A percentile compares a stretch with the other conserved stretches of the same genome.
These are phyloP conservation scores for Mimachlamys varia DNA, from an alignment of 2,888 invertebrate species.

Conservation along the genomic window DNA sequence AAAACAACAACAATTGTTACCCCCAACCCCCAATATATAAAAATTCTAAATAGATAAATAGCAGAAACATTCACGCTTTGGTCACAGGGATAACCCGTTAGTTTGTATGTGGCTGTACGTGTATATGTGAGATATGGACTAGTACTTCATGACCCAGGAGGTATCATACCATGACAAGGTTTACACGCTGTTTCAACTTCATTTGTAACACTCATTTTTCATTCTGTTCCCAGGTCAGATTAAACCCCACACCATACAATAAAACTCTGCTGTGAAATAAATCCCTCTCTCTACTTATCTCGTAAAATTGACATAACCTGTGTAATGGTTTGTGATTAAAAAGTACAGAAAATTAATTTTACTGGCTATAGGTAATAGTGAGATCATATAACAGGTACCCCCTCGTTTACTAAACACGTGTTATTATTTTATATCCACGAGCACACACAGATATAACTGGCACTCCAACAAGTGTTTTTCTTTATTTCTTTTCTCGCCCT, in stretches of 20 bases:
- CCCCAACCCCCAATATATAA: too few relatives aligned
- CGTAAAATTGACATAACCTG: background rate
- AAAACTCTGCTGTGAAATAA: background rate
- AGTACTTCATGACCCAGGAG: background rate
- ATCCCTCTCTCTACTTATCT: background rate
- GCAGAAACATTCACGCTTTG: too few relatives aligned
- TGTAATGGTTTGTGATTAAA: background rate
- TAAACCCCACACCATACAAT: background rate
- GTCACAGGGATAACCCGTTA: too few relatives aligned
- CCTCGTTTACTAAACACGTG: background rate
- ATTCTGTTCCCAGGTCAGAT: background rate
- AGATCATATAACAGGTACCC: background rate
- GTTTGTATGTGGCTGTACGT: too few relatives aligned
- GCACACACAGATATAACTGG: background rate
- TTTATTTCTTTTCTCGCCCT: slow-evolving; percentile 16
- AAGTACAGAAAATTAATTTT: background rate
- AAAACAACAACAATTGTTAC: too few relatives aligned
- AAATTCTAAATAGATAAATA: too few relatives aligned
- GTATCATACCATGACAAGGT: background rate
- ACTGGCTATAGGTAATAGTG: background rate
- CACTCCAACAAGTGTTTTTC: background rate
- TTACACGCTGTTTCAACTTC: background rate
- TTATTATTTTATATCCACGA: background rate
- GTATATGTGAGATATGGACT: background rate
- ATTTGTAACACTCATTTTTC: background rate